A percentile compares a stretch with the other conserved stretches of the same genome.
phyloP scores from a whole-genome alignment of 2,113 vertebrate species.

The Clarias magur region DNA sequence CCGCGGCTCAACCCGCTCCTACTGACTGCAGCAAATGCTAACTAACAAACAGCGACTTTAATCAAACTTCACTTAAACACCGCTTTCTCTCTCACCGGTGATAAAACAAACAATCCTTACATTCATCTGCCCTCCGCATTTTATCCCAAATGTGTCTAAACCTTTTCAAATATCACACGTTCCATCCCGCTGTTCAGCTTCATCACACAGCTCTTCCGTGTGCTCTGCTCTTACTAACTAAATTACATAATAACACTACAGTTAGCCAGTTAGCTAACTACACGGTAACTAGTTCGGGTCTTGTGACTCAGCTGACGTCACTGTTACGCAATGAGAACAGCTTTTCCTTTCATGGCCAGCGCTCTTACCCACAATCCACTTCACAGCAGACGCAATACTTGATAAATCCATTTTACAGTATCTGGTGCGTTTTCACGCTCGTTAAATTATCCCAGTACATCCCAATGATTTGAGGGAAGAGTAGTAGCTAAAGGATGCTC shows the following conservation, averaged over 20 bases:
- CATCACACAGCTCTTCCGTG: background rate
- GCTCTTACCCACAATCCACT: background rate
- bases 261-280: background rate
- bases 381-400: background rate
- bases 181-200: background rate
- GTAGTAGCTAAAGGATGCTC: background rate
- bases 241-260: conserved; percentile 6
- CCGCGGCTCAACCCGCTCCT: background rate
- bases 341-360: conserved; percentile 48
- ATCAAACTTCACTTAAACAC: background rate
- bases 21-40: background rate
- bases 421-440: background rate
- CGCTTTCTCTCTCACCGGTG: background rate
- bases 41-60: background rate
- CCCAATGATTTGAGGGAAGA: background rate
- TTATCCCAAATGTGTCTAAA: background rate
- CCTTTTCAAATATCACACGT: background rate
- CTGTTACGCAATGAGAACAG: conserved; percentile 62
- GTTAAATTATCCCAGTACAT: background rate
- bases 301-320: conserved; percentile 76
- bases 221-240: background rate
- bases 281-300: conserved; percentile 48
- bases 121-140: background rate
- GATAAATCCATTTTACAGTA: background rate
- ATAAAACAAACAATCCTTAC: background rate